Percentiles rank a stretch among this genome's conserved stretches.
Conservation (phyloP, 1,140 invertebrate genomes). For the Homarus americanus region DNA sequence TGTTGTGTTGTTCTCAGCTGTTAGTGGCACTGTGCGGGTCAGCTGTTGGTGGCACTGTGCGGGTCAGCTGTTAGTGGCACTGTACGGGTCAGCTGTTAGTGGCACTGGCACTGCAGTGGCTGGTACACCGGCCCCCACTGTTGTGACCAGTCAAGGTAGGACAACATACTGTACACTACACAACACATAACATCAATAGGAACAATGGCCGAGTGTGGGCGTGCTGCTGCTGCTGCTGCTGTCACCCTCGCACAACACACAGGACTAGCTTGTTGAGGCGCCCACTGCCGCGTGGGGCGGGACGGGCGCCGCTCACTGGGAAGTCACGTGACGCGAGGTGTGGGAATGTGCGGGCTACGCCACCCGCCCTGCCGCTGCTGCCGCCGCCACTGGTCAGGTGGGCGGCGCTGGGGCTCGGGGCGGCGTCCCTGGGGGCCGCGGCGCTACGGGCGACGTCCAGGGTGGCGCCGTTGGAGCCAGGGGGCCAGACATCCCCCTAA, state of each 20-base stretch:
- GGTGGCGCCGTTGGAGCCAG: conserved; percentile 56
- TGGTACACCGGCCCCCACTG: conserved; percentile 35
- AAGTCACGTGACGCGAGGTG: conserved; percentile 63
- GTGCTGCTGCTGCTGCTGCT: conserved; percentile 69
- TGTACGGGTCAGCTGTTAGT: conserved; percentile 29
- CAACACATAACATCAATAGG: conserved; percentile 73
- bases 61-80: conserved; percentile 17
- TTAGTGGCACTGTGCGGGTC: conserved; percentile 14
- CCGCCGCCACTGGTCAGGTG: conserved; percentile 58
- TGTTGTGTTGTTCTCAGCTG: conserved; percentile 14
- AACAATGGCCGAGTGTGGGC: conserved; percentile 68
- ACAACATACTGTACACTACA: conserved; percentile 71
- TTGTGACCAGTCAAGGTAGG: conserved; percentile 64
- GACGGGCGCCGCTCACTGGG: conserved; percentile 57
- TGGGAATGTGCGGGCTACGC: conserved; percentile 70
- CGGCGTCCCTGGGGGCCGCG: conserved; percentile 55
- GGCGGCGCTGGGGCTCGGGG: conserved; percentile 52
- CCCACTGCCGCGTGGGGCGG: conserved; percentile 29
- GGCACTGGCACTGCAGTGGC: conserved; percentile 29
- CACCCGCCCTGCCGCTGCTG: conserved; percentile 43
- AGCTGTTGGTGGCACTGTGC: conserved; percentile 27
- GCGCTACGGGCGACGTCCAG: conserved; percentile 52
- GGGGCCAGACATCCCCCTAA: conserved; percentile 56
- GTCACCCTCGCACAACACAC: conserved; percentile 65
- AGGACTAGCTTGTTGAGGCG: conserved; percentile 68